These are phyloP conservation scores for Luffia ferchaultella DNA, from an alignment of 2,888 invertebrate genomes.

Conservation along the genomic window DNA sequence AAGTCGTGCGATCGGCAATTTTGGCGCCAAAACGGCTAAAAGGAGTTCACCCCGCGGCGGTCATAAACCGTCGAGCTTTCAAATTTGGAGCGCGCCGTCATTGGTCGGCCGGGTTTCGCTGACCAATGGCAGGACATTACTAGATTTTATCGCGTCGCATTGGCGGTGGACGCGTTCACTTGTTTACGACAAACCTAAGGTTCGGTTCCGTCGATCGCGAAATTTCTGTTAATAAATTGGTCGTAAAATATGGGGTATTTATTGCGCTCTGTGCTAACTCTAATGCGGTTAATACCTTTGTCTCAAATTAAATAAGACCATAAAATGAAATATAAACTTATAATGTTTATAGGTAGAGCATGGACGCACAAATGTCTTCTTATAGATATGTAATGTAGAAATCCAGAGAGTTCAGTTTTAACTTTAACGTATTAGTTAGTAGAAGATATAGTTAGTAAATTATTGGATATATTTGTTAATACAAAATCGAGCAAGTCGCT, in stretches of 20 bases:
- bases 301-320: not conserved
- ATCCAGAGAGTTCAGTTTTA: too few species aligned
- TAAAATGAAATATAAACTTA: not conserved
- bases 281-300: not conserved
- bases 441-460: too few species aligned
- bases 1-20: slow-evolving; percentile 36
- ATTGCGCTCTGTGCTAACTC: slow-evolving; percentile 40
- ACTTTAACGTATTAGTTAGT: too few species aligned
- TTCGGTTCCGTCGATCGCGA: slow-evolving; percentile 49
- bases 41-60: slow-evolving; percentile 40
- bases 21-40: slow-evolving; percentile 62
- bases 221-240: slow-evolving; percentile 66
- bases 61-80: slow-evolving; percentile 57
- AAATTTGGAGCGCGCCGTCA: slow-evolving; percentile 47
- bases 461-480: too few species aligned
- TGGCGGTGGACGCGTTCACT: slow-evolving; percentile 48
- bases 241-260: slow-evolving; percentile 56
- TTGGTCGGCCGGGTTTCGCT: slow-evolving; percentile 34
- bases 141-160: slow-evolving; percentile 49
- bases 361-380: too few species aligned
- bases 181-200: slow-evolving; percentile 60
- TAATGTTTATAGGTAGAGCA: too few species aligned
- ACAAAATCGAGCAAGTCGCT: too few species aligned
- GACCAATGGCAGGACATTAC: slow-evolving; percentile 46
- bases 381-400: too few species aligned